Conservation (phyloP, 64 coral and sea anemone genomes). For the Dendrophyllia cribrosa region DNA sequence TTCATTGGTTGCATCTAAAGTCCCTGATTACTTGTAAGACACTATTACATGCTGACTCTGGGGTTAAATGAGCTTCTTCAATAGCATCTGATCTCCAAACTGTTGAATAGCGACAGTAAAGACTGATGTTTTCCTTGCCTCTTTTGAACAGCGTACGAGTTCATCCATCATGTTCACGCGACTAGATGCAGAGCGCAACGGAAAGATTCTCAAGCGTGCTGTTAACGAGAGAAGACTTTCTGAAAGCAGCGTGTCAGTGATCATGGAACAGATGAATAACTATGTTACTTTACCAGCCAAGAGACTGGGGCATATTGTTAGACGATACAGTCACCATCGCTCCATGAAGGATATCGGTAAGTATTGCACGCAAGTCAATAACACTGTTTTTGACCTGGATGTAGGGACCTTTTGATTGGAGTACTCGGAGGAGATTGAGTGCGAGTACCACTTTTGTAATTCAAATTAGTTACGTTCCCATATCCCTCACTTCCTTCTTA, state of each 20-base stretch:
- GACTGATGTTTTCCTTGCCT: not conserved
- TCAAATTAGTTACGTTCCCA: too few relatives aligned
- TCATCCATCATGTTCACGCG: constrained; percentile 93
- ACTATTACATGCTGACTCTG: too few relatives aligned
- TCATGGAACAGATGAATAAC: constrained; percentile 65
- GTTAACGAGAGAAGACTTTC: constrained; percentile 77
- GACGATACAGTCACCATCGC: constrained; percentile 85
- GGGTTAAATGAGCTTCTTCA: too few relatives aligned
- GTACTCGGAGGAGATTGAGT: too few relatives aligned
- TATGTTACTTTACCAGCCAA: constrained; percentile 86
- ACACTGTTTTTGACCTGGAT: too few relatives aligned
- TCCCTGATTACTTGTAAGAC: too few relatives aligned
- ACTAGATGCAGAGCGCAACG: constrained; percentile 86
- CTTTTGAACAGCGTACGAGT: constrained; percentile 52
- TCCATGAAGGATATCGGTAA: constrained; percentile 93
- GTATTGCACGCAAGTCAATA: not conserved
- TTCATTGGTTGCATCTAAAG: too few relatives aligned
- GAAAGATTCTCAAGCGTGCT: constrained; percentile 88
- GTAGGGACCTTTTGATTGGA: not conserved
- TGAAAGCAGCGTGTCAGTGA: constrained; percentile 53
- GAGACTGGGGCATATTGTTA: constrained; percentile 75
- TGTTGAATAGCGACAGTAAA: too few relatives aligned
- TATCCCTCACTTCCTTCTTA: too few relatives aligned
- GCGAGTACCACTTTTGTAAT: too few relatives aligned
- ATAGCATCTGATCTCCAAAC: too few relatives aligned